phyloP scores from a whole-genome alignment of 2,113 vertebrate genomes.

The Cyanoderma ruficeps region DNA sequence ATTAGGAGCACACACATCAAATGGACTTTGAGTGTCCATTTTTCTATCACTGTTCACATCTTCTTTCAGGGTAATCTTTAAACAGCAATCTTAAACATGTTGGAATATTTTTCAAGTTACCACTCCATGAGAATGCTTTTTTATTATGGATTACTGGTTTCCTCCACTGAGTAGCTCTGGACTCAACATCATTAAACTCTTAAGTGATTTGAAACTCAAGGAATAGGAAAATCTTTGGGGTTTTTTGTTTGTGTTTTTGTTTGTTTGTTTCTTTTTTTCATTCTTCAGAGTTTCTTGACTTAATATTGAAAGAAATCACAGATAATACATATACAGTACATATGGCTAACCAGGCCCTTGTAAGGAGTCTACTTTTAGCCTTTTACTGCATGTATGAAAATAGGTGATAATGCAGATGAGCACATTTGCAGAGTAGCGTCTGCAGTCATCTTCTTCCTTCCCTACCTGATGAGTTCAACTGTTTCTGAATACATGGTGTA shows the following conservation, averaged over 20 bases:
- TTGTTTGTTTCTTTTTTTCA: not conserved
- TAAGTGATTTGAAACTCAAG: not conserved
- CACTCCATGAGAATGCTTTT: not conserved
- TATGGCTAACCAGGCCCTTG: not conserved
- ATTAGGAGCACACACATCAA: not conserved
- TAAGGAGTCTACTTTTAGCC: not conserved
- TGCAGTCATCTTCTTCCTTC: not conserved
- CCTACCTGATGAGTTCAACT: conserved; percentile 95
- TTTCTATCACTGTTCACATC: not conserved
- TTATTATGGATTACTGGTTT: not conserved
- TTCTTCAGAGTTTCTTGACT: not conserved
- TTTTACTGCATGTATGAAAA: not conserved
- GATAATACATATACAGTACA: not conserved
- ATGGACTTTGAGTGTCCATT: not conserved
- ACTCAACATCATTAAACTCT: not conserved
- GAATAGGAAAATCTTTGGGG: not conserved
- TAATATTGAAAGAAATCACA: not conserved
- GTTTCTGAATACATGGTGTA: conserved; percentile 99
- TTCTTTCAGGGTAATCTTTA: not conserved
- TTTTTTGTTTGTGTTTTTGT: not conserved
- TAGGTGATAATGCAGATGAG: not conserved
- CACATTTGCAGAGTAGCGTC: not conserved
- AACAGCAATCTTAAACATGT: not conserved
- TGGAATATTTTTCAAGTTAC: not conserved
- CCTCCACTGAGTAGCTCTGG: not conserved